Conservation (phyloP, 2,113 vertebrate genomes). For the Heterocephalus glaber region DNA sequence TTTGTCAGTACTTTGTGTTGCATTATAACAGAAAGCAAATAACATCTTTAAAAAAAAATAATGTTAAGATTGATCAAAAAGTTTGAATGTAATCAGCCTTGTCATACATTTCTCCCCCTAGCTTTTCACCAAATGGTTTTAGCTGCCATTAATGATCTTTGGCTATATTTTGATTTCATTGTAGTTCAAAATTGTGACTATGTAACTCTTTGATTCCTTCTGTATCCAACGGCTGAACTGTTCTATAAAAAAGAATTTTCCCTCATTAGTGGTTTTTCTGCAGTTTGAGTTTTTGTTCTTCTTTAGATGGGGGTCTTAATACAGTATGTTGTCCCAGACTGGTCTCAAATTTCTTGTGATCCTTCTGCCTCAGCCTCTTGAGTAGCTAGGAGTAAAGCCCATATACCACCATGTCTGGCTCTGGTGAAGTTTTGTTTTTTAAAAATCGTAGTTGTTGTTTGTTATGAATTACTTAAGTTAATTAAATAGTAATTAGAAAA, state of each 20-base stretch:
- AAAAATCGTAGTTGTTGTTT: neutral
- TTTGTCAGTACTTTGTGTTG: neutral
- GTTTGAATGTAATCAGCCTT: neutral
- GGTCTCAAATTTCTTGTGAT: neutral
- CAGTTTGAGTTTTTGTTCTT: neutral
- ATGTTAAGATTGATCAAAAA: neutral
- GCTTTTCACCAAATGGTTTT: neutral
- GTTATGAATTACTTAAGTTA: neutral
- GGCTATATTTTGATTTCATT: neutral
- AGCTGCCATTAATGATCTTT: neutral
- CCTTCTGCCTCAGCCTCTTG: neutral
- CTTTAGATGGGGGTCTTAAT: neutral
- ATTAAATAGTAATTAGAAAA: neutral
- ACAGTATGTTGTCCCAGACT: neutral
- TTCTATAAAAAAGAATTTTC: constrained; percentile 19
- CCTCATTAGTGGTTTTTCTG: neutral
- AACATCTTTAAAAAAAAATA: neutral
- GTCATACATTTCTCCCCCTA: neutral
- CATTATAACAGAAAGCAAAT: neutral
- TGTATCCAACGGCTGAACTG: neutral
- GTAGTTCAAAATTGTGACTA: constrained; percentile 8
- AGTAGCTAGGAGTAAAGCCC: neutral
- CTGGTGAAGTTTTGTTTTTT: neutral
- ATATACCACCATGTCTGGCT: neutral
- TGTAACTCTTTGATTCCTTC: constrained; percentile 37